A percentile compares a stretch with the other conserved stretches of the same genome.
phyloP scores from a whole-genome alignment of 2,113 vertebrate genomes.

The Microcebus murinus region DNA sequence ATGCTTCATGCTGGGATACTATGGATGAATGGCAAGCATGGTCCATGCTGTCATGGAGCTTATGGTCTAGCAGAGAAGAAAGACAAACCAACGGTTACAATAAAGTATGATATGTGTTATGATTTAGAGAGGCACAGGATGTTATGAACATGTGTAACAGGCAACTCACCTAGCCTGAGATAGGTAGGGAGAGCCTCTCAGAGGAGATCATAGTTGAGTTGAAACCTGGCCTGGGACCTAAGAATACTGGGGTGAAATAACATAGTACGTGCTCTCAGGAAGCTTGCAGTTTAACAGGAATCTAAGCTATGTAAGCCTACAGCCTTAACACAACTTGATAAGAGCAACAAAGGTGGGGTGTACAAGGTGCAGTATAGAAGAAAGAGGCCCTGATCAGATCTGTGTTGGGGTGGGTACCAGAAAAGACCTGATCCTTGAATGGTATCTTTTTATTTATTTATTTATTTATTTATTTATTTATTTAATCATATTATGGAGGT shows the following conservation, averaged over 20 bases:
- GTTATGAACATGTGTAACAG: not conserved
- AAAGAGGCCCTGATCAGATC: not conserved
- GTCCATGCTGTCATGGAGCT: too few relatives aligned
- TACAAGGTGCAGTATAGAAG: not conserved
- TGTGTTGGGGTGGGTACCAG: not conserved
- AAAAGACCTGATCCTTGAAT: not conserved
- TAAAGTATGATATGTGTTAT: not conserved
- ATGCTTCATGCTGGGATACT: not conserved
- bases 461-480: too few relatives aligned
- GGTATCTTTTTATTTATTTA: not conserved
- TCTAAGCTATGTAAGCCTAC: not conserved
- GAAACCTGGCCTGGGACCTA: not conserved
- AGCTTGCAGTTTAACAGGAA: not conserved
- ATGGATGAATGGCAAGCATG: not conserved
- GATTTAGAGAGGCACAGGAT: not conserved
- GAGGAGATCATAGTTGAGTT: not conserved
- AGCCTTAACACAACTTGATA: not conserved
- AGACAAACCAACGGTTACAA: not conserved
- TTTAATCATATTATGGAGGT: too few relatives aligned
- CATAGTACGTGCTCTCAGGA: not conserved
- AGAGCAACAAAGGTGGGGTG: not conserved
- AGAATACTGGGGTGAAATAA: not conserved
- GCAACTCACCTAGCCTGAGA: not conserved
- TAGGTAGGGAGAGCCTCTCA: not conserved
- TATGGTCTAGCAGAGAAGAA: not conserved